phyloP scores from a whole-genome alignment of 2,113 vertebrate species.

The Caloenas nicobarica region DNA sequence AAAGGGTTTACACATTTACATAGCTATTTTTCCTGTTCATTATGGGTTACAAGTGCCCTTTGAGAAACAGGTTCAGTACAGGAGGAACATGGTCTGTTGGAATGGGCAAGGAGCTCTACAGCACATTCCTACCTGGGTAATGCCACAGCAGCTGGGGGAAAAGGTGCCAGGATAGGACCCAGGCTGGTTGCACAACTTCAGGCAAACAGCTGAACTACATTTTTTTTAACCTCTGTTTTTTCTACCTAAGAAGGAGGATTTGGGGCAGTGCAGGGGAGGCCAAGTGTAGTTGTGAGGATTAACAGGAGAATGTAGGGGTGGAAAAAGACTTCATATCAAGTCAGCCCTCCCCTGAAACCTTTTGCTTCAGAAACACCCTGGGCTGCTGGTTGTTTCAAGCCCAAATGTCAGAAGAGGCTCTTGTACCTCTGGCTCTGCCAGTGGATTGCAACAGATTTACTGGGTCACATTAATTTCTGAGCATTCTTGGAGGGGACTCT shows the following conservation, averaged over 20 bases:
- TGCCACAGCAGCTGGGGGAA: not conserved
- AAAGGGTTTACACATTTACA: not conserved
- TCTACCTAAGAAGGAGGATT: not conserved
- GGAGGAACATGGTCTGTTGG: not conserved
- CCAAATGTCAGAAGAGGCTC: not conserved
- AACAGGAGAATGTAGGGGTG: not conserved
- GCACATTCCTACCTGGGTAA: rapidly evolving
- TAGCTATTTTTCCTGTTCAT: not conserved
- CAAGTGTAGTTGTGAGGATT: not conserved
- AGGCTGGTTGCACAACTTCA: not conserved
- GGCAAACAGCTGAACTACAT: not conserved
- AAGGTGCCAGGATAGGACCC: not conserved
- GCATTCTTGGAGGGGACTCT: not conserved
- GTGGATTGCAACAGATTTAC: not conserved
- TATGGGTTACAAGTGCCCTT: not conserved
- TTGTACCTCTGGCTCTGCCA: not conserved
- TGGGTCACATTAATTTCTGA: not conserved
- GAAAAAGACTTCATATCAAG: not conserved
- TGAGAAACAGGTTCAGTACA: not conserved
- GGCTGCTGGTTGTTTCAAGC: not conserved
- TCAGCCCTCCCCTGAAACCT: not conserved
- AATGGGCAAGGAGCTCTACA: not conserved
- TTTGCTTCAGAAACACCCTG: not conserved
- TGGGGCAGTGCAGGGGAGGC: not conserved
- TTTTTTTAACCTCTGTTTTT: not conserved